Evolutionary conservation across 2,888 invertebrate species (phyloP).

Genomic region (Capitulum mitella): DNA sequence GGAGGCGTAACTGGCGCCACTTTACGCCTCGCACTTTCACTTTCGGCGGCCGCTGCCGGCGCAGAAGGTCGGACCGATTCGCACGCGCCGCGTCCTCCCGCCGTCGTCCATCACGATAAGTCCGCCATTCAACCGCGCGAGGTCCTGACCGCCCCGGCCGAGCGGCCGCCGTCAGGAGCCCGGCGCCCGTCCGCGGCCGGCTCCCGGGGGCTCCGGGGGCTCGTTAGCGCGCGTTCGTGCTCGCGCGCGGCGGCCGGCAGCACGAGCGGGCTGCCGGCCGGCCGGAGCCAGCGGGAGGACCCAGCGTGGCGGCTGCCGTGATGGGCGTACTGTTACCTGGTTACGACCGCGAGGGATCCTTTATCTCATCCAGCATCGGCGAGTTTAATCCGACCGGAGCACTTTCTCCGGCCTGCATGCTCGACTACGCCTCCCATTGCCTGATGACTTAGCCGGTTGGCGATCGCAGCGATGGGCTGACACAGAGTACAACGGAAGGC

Average conservation of each 20-base stretch:
- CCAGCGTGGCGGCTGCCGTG: no score
- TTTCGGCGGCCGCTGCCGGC: not conserved
- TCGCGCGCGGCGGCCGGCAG: no score
- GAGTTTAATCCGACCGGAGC: not conserved
- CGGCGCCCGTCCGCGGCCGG: no score
- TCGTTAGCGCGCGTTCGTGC: no score
- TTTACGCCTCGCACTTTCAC: not conserved
- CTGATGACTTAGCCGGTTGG: not conserved
- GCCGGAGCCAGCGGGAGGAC: no score
- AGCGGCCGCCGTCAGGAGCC: no score
- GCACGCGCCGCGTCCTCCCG: not conserved
- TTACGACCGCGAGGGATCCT: no score
- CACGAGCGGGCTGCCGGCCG: no score
- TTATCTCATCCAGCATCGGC: not conserved
- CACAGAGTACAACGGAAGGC: not conserved
- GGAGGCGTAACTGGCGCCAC: conserved; percentile 10
- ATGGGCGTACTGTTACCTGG: no score
- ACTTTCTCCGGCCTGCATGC: not conserved
- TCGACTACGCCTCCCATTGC: not conserved
- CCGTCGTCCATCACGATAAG: not conserved
- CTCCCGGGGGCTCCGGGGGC: no score
- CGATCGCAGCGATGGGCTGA: not conserved
- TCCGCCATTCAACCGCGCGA: not conserved
- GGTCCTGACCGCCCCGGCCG: no score
- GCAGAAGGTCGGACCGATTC: not conserved